A percentile compares a stretch with the other conserved stretches of the same genome.
Evolutionary conservation across 2,888 invertebrate genomes (phyloP).

Genomic region (Melinaea menophilus): DNA sequence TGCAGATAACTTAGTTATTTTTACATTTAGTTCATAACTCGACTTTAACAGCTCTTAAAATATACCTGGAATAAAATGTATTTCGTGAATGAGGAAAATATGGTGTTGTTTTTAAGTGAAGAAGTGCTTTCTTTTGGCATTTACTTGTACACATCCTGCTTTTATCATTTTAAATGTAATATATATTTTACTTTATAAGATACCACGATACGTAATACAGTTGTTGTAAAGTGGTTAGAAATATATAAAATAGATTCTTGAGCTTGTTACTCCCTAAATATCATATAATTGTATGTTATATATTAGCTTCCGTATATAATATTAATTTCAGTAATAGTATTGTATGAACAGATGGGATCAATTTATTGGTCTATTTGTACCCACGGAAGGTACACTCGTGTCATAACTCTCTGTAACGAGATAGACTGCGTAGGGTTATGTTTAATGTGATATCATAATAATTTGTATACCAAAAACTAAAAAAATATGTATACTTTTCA

Average conservation of each 20-base stretch:
- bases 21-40: conserved; percentile 43
- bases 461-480: too few relatives aligned
- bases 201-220: too few relatives aligned
- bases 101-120: conserved; percentile 6
- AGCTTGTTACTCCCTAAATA: too few relatives aligned
- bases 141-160: conserved; percentile 1
- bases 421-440: conserved; percentile 22
- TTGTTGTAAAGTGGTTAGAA: too few relatives aligned
- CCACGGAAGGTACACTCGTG: conserved; percentile 11
- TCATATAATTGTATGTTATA: too few relatives aligned
- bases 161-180: too few relatives aligned
- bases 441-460: too few relatives aligned
- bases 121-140: conserved; percentile 5
- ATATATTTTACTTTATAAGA: too few relatives aligned
- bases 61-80: conserved; percentile 10
- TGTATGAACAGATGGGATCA: conserved; percentile 15
- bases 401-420: conserved; percentile 17
- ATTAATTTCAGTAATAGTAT: conserved; percentile 5
- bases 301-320: not conserved
- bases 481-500: too few relatives aligned
- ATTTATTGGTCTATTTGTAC: conserved; percentile 22
- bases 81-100: conserved; percentile 16
- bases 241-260: too few relatives aligned
- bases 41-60: conserved; percentile 24
- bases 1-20: conserved; percentile 57